phyloP scores from a whole-genome alignment of 2,797 vertebrate genomes.

The Phoeniculus purpureus region DNA sequence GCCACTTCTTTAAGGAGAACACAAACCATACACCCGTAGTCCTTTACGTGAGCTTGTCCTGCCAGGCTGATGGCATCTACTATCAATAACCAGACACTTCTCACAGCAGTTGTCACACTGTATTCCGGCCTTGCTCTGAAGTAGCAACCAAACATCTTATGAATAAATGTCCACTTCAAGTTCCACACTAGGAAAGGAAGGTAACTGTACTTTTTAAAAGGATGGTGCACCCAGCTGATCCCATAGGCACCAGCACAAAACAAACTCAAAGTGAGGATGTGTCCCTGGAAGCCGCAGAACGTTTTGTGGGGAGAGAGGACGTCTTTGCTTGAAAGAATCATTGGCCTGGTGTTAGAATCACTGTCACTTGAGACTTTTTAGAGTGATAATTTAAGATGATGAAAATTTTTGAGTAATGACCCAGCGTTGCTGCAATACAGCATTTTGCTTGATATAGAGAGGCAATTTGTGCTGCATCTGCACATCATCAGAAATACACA shows the following conservation, averaged over 20 bases:
- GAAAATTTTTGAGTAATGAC: constrained; percentile 40
- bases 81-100: not conserved
- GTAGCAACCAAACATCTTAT: not conserved
- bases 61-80: constrained; percentile 12
- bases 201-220: not conserved
- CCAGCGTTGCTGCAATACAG: constrained; percentile 7
- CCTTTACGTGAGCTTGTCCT: constrained; percentile 5
- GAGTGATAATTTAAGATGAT: constrained; percentile 26
- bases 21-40: not conserved
- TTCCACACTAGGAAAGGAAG: constrained; percentile 2
- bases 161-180: not conserved
- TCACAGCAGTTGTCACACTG: constrained; percentile 3
- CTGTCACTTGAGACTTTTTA: constrained; percentile 17
- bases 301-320: not conserved
- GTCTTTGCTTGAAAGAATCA: not conserved
- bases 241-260: not conserved
- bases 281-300: not conserved
- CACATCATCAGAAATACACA: constrained; percentile 29
- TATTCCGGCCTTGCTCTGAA: constrained; percentile 2
- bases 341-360: not conserved
- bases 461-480: constrained; percentile 24
- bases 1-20: not conserved
- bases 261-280: not conserved
- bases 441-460: constrained; percentile 44
- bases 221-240: not conserved